These are phyloP conservation scores for Leptinotarsa defecta DNA, from an alignment of 1,140 invertebrate species.

Conservation along the genomic window DNA sequence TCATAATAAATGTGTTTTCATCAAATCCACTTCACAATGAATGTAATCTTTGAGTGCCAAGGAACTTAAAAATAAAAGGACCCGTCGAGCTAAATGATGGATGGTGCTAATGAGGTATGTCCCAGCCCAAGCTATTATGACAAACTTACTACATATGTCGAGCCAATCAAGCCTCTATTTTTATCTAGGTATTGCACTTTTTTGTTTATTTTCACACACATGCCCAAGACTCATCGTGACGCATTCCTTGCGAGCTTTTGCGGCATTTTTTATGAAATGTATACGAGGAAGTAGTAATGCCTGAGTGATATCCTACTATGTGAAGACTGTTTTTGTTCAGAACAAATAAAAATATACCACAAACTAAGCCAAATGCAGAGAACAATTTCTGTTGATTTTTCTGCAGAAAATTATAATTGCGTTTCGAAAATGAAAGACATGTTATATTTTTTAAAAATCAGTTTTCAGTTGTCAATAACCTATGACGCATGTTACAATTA, in stretches of 20 bases:
- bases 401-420: no score
- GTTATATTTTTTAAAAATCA: no score
- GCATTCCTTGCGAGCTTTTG: conserved; percentile 21
- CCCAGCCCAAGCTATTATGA: conserved; percentile 29
- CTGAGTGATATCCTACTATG: no score
- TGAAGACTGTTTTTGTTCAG: background rate
- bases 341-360: background rate
- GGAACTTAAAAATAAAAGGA: conserved; percentile 33
- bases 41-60: conserved; percentile 21
- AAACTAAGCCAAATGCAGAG: background rate
- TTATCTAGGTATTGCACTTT: conserved; percentile 37
- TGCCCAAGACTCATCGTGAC: conserved; percentile 1
- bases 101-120: conserved; percentile 41
- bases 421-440: no score
- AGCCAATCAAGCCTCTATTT: conserved; percentile 39
- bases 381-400: background rate
- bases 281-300: background rate
- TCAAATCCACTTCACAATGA: no score
- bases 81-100: conserved; percentile 36
- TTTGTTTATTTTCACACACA: conserved; percentile 37
- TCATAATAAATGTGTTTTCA: no score
- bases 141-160: conserved; percentile 39
- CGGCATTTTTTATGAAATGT: conserved; percentile 1
- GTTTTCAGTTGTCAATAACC: no score
- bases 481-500: no score